phyloP scores from a whole-genome alignment of 2,888 invertebrate genomes.

The Gasteruption jaculator region DNA sequence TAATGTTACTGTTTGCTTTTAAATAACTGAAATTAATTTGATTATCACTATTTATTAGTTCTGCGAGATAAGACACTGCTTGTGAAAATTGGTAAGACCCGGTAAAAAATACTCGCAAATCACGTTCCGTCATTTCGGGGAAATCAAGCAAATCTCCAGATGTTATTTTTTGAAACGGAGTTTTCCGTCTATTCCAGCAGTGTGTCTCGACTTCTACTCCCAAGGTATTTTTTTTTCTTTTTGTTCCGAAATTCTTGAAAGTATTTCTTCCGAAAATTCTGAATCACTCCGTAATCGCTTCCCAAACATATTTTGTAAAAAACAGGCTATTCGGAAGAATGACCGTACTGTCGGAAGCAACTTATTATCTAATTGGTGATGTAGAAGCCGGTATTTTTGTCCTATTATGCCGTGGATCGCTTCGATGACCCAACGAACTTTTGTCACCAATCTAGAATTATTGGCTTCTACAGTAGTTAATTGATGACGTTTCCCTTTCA shows the following conservation, averaged over 20 bases:
- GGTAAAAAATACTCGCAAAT: constrained; percentile 22
- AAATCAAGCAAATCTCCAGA: constrained; percentile 20
- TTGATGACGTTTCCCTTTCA: constrained; percentile 25
- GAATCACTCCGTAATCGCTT: constrained; percentile 22
- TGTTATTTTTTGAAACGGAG: constrained; percentile 14
- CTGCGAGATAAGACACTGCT: constrained; percentile 24
- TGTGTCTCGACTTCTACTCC: constrained; percentile 18
- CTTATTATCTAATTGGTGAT: constrained; percentile 20
- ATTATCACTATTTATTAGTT: constrained; percentile 22
- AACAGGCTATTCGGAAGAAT: constrained; percentile 19
- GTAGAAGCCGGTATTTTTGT: constrained; percentile 17
- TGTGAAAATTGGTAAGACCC: constrained; percentile 25
- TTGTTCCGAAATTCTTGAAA: constrained; percentile 10
- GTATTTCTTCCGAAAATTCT: constrained; percentile 12
- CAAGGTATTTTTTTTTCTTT: constrained; percentile 10
- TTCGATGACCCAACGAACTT: constrained; percentile 24
- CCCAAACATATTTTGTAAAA: constrained; percentile 20
- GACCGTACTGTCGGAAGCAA: constrained; percentile 15
- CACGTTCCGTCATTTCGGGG: constrained; percentile 21
- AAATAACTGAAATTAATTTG: constrained; percentile 20
- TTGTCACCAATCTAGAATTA: constrained; percentile 24
- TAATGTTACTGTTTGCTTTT: constrained; percentile 19
- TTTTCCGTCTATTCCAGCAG: constrained; percentile 14
- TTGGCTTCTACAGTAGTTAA: constrained; percentile 24
- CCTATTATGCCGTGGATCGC: constrained; percentile 20